phyloP scores from a whole-genome alignment of 2,888 invertebrate species.

The Lydus trimaculatus region DNA sequence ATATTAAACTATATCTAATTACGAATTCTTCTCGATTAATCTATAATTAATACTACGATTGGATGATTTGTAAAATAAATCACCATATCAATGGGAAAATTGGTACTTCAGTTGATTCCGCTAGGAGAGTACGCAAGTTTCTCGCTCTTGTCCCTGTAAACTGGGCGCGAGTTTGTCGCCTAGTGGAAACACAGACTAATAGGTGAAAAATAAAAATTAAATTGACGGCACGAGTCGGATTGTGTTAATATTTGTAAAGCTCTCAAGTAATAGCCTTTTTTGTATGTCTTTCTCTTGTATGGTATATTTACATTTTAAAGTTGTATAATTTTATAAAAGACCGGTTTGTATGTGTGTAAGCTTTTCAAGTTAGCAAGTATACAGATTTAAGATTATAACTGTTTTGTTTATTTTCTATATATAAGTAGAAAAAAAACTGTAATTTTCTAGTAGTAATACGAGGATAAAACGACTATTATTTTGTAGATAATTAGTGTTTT shows the following conservation, averaged over 20 bases:
- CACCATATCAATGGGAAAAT: slow-evolving; percentile 3
- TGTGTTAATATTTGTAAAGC: neutral
- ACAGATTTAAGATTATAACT: neutral
- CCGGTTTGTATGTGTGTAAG: neutral
- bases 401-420: no score
- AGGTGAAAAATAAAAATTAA: no score
- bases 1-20: neutral
- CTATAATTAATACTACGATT: neutral
- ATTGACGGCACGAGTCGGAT: slow-evolving; percentile 4
- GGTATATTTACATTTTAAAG: neutral
- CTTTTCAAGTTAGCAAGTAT: neutral
- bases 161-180: no score
- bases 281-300: neutral
- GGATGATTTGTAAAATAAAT: slow-evolving; percentile 3
- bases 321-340: slow-evolving; percentile 1
- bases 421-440: neutral
- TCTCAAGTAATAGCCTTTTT: neutral
- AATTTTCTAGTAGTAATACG: neutral
- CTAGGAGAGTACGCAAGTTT: no score
- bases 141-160: no score
- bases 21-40: neutral
- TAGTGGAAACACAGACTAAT: no score
- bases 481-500: neutral
- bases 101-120: no score
- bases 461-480: neutral